These are phyloP conservation scores for Hydrotaea diabolus DNA, from an alignment of 2,888 invertebrate genomes.

Conservation along the genomic window DNA sequence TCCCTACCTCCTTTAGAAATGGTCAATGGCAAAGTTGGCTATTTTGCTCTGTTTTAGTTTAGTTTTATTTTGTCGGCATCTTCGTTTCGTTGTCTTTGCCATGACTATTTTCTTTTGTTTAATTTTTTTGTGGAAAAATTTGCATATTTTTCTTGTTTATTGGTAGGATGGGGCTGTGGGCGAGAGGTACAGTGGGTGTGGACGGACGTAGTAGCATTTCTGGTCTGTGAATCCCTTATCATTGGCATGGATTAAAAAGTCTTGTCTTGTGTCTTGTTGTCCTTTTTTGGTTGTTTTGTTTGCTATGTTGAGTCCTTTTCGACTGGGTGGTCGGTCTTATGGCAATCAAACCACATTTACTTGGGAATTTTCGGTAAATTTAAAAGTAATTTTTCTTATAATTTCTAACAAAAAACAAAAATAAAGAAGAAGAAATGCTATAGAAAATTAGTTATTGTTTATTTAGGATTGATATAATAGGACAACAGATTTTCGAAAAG, in stretches of 20 bases:
- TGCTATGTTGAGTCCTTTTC: background rate
- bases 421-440: background rate
- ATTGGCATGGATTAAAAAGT: conserved; percentile 60
- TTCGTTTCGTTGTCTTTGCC: background rate
- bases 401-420: too few species aligned
- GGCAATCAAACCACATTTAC: conserved; percentile 61
- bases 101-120: background rate
- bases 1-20: background rate
- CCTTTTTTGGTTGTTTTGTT: conserved; percentile 22
- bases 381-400: conserved; percentile 61
- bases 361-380: conserved; percentile 57
- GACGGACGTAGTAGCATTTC: conserved; percentile 4
- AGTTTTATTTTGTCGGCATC: background rate
- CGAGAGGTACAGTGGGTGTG: too few species aligned
- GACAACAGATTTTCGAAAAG: background rate
- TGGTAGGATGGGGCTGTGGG: background rate
- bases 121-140: conserved; percentile 50
- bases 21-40: background rate
- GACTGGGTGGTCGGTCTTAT: conserved; percentile 29
- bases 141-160: conserved; percentile 60
- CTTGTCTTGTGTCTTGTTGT: conserved; percentile 43
- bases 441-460: conserved; percentile 17
- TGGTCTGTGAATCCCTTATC: conserved; percentile 43
- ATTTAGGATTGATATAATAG: conserved; percentile 21
- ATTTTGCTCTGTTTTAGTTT: background rate